Base-by-base conservation (phyloP, 2,113 vertebrate species). In the Maccullochella peelii region DNA sequence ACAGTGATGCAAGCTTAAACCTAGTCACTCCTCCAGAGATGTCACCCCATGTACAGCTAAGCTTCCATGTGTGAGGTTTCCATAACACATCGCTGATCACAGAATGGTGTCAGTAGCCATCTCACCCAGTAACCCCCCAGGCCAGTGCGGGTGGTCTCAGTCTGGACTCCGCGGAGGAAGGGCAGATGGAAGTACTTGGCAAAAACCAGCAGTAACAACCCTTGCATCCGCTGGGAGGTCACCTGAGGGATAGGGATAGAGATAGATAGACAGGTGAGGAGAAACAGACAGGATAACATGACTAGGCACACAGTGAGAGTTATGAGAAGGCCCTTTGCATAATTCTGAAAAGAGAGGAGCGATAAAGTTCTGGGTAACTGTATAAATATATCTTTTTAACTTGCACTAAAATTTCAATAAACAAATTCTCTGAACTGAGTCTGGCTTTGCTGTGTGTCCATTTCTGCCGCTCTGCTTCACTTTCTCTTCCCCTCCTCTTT, bases 141-240 rank as follows among this genome's bases (percentile, higher is more conserved):
- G 36, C 96, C 96, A 0, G 98, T 99, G 85, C 98, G 95, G 0
- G 98, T 99, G 91, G 97, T 98, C 84, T 99, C 97, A 0, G 98
- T 99, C 95, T 97, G 96, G 83, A 97, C 94, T 77, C 96, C 96
- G 52, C 97, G 95, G 73, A 98, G 94, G 81, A 97, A 97, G 1
- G 97, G 97, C 73, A 98, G 95, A 92, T 98, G 97, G 91, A 96
- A 98, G 93, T 98, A 98, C 91, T 98, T 98, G 92, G 97, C 95
- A 88, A 99, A 99, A 47, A 99, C 95, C 84, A 99, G 94, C 27
- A 99, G 93, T 55, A 99, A 94, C 85, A 98, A 94, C 0, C 98
- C 97, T 88, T 99, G 98, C 98, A 99, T 99, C 84, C 98, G 91
- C 88, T 99, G 97, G 0, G 98, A 99, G 27, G 97, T 97, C 88